Percentiles rank a stretch among this genome's conserved stretches.
Evolutionary conservation across 2,113 vertebrate genomes (phyloP).

Genomic region (Pipra filicauda): DNA sequence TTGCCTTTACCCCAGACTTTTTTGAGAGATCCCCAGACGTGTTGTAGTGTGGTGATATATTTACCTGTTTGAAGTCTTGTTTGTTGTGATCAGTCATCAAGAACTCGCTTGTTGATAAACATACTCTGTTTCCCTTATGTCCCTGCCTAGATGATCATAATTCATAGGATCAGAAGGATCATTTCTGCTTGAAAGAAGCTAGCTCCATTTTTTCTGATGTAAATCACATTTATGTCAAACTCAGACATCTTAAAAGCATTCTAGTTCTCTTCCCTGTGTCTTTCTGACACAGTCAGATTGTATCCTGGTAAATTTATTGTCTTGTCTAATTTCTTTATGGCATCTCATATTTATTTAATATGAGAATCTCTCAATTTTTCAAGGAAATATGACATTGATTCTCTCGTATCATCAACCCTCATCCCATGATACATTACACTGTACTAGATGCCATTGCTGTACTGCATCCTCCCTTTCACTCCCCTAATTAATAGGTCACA

Average conservation of each 20-base stretch:
- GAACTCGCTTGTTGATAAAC: background rate
- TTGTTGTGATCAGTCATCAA: background rate
- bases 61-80: background rate
- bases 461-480: background rate
- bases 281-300: background rate
- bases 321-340: background rate
- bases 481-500: background rate
- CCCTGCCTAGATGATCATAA: background rate
- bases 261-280: background rate
- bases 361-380: background rate
- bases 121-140: background rate
- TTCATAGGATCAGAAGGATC: background rate
- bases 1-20: background rate
- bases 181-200: background rate
- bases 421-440: background rate
- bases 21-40: background rate
- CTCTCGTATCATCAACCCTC: accelerated
- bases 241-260: background rate
- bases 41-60: background rate
- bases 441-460: background rate
- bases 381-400: background rate
- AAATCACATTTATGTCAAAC: background rate
- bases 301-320: background rate
- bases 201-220: background rate
- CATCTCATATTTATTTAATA: background rate